A percentile compares a stretch with the other conserved stretches of the same genome.
Evolutionary conservation across 1,140 invertebrate genomes (phyloP).

Genomic region (Scaptomyza hsui): DNA sequence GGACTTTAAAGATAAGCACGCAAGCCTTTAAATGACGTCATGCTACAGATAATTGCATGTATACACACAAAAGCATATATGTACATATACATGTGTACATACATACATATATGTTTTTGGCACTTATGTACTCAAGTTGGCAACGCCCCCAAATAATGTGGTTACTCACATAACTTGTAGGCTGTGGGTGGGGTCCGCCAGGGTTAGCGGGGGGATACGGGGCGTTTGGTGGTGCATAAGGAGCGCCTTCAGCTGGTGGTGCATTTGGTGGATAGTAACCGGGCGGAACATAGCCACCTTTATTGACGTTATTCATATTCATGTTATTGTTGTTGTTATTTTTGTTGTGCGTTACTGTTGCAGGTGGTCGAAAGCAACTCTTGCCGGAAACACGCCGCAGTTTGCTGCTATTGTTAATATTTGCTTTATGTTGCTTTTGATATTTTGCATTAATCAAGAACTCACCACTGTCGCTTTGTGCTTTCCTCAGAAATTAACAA

Average conservation of each 20-base stretch:
- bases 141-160: constrained; percentile 30
- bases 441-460: background rate
- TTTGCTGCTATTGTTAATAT: background rate
- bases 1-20: background rate
- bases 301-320: constrained; percentile 67
- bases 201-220: constrained; percentile 13
- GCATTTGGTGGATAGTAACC: constrained; percentile 69
- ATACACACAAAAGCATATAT: background rate
- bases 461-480: background rate
- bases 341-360: constrained; percentile 31
- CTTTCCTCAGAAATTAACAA: background rate
- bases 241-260: constrained; percentile 56
- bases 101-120: background rate
- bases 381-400: constrained; percentile 27
- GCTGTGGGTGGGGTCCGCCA: constrained; percentile 16
- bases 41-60: background rate
- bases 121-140: constrained; percentile 12
- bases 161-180: constrained; percentile 30
- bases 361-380: constrained; percentile 22
- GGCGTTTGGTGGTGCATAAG: constrained; percentile 25
- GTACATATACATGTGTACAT: background rate
- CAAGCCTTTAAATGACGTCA: constrained; percentile 1
- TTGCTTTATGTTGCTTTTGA: background rate
- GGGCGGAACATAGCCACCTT: constrained; percentile 74
- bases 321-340: constrained; percentile 18